Conservation (phyloP, 2,113 vertebrate genomes). For the Eudorcas thomsonii region DNA sequence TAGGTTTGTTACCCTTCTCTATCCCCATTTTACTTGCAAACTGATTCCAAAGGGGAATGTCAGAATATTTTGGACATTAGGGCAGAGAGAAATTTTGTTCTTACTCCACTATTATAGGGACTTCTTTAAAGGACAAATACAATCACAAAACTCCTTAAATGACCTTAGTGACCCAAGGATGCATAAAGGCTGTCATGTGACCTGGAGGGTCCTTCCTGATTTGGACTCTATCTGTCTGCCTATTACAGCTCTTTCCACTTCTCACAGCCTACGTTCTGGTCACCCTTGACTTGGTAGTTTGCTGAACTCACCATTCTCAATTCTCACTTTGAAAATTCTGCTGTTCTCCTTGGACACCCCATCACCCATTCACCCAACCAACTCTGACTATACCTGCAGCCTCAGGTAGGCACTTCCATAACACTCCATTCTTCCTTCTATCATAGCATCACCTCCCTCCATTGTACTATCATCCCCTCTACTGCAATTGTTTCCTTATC, state of each 20-base stretch:
- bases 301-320: neutral
- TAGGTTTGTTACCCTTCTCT: neutral
- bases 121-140: neutral
- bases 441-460: neutral
- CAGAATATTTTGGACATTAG: neutral
- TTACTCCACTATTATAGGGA: neutral
- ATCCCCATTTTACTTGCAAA: neutral
- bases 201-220: neutral
- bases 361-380: neutral
- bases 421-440: no score
- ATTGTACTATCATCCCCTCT: neutral
- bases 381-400: neutral
- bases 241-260: neutral
- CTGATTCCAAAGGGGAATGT: neutral
- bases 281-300: neutral
- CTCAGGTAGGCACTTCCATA: neutral
- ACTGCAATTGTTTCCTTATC: neutral
- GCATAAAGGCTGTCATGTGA: neutral
- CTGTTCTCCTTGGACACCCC: neutral
- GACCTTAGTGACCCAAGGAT: neutral
- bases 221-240: neutral
- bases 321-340: neutral
- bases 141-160: neutral
- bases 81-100: neutral
- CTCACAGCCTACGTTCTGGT: neutral